Base-by-base conservation (phyloP, 2,113 vertebrate genomes). In the Myodes glareolus region DNA sequence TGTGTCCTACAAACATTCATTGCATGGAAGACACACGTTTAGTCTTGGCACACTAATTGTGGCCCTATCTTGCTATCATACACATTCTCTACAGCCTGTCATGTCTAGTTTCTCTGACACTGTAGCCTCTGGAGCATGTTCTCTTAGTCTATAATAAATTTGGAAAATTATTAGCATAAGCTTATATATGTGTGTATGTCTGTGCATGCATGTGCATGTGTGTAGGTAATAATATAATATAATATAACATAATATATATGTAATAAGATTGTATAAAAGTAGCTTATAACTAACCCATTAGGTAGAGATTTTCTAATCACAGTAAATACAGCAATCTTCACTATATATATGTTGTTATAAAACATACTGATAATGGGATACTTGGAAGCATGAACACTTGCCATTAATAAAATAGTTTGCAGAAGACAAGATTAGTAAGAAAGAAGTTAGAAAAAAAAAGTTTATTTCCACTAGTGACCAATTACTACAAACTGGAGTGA, bases 351-450 rank as follows among this genome's bases (percentile, higher is more conserved):
- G 6, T 70, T 70, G 17, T n/a, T 72, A 52, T 85, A 47, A 93
- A 77, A 84, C 4, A 80, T 65, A 75, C 19, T 85, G 73, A 84
- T 90, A 82, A 95, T 45, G 87, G 94, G 89, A 94, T 29, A 72
- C 82, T 75, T 87, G 90, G 90, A 78, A 77, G 76, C 80, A 21
- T 87, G 55, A 89, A 16, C 19, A 63, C 94, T 91, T 82, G 50
- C 75, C 19, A 80, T 75, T 92, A 90, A 90, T 75, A 78, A 95
- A 95, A 82, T n/a, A 82, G 16, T 95, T 92, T 95, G 13, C 21
- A 92, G 85, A 94, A 81, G 73, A 81, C 9, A 55, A 90, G 68
- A 63, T 39, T 68, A 33, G 36, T 91, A 95, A 91, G 65, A 68
- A 94, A 95, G 63, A 68, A 82, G 5, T 58, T 19, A 50, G 52